Percentiles rank a stretch among this genome's conserved stretches.
These are phyloP conservation scores for Aleadryas rufinucha DNA, from an alignment of 2,113 vertebrate genomes.

Conservation along the genomic window DNA sequence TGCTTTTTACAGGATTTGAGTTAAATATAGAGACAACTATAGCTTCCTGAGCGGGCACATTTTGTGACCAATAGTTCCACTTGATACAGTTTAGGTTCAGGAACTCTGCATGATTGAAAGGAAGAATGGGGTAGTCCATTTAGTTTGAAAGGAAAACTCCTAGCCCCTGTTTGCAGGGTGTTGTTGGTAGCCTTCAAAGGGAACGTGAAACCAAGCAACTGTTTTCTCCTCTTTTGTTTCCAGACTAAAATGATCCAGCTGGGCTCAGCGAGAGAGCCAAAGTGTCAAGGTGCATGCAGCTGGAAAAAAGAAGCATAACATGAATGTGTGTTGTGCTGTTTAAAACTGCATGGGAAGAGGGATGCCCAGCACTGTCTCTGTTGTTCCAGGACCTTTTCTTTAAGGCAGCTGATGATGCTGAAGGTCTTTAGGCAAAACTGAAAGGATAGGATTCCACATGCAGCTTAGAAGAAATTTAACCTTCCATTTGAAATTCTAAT, in stretches of 20 bases:
- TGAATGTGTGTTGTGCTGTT: rapidly evolving
- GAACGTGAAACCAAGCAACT: neutral
- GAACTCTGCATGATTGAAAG: neutral
- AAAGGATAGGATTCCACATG: neutral
- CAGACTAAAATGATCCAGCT: neutral
- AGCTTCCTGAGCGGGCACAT: rapidly evolving
- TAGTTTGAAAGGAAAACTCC: neutral
- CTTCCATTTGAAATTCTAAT: neutral
- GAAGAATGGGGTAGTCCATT: neutral
- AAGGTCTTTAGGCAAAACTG: neutral
- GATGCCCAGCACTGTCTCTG: neutral
- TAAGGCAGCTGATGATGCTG: neutral
- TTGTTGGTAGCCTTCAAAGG: neutral
- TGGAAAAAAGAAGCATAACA: neutral
- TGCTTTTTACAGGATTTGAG: neutral
- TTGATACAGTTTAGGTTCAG: neutral
- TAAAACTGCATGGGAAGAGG: neutral
- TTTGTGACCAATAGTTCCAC: neutral
- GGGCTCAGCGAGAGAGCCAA: neutral
- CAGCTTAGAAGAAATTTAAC: neutral
- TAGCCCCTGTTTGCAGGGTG: rapidly evolving
- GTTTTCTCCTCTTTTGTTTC: neutral
- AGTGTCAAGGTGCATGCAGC: neutral
- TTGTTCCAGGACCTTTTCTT: neutral
- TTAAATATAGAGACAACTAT: neutral